Evolutionary conservation across 2,113 vertebrate genomes (phyloP).

Genomic region (Tenrec ecaudatus): DNA sequence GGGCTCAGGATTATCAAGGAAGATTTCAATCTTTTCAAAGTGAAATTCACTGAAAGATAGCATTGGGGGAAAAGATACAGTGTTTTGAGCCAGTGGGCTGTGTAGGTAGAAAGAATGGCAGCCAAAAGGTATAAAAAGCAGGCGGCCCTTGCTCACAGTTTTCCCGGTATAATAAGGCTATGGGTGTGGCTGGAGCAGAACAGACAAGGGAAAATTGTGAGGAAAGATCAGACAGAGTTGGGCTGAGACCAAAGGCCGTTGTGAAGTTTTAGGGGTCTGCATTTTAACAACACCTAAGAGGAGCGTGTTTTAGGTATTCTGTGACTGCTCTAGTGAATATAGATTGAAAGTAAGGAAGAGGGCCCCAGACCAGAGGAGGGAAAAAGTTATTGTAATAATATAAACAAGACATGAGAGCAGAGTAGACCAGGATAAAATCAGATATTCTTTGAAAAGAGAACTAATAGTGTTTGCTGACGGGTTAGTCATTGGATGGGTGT

Average conservation of each 20-base stretch:
- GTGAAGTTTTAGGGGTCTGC: not conserved
- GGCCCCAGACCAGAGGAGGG: not conserved
- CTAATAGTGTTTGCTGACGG: not conserved
- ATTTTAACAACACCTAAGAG: not conserved
- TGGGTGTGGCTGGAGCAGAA: not conserved
- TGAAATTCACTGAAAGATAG: not conserved
- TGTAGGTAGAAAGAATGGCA: not conserved
- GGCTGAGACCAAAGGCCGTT: not conserved
- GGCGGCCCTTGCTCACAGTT: not conserved
- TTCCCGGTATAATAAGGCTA: not conserved
- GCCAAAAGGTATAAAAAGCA: not conserved
- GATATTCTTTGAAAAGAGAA: not conserved
- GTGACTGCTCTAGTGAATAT: not conserved
- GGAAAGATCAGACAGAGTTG: rapidly evolving
- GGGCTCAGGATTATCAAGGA: not conserved
- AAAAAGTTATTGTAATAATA: not conserved
- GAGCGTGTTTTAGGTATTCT: not conserved
- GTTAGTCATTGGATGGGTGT: not conserved
- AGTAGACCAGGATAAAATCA: not conserved
- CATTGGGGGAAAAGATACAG: not conserved
- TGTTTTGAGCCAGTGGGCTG: not conserved
- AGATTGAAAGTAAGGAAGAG: not conserved
- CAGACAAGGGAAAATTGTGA: rapidly evolving
- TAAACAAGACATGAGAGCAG: not conserved
- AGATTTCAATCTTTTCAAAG: not conserved